phyloP scores from a whole-genome alignment of 53 echinoderm and acorn worm species.

The Hippasteria phrygiana region DNA sequence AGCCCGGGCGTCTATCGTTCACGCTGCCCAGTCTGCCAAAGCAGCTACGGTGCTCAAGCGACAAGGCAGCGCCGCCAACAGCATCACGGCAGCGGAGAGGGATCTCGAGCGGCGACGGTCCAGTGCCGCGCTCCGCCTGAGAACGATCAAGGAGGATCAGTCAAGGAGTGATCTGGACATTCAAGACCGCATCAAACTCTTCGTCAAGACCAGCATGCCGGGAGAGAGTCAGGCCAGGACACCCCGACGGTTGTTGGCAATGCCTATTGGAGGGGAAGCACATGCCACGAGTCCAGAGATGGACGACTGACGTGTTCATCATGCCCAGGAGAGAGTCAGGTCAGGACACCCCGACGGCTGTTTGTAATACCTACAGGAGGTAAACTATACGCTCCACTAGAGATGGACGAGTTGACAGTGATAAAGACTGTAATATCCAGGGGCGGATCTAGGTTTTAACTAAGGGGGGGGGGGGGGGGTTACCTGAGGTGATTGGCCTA shows the following conservation, averaged over 20 bases:
- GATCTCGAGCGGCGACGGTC: constrained; percentile 47
- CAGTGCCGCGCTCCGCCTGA: constrained; percentile 38
- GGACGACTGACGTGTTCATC: background rate
- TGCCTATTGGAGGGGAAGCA: background rate
- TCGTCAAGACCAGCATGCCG: constrained; percentile 29
- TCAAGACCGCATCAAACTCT: constrained; percentile 29
- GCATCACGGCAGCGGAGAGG: constrained; percentile 35
- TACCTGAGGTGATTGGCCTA: too few species aligned
- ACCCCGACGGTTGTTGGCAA: background rate
- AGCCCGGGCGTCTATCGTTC: constrained; percentile 36
- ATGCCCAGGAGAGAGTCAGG: constrained; percentile 8
- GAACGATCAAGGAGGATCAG: constrained; percentile 33
- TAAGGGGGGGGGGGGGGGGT: too few species aligned
- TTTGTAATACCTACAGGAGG: background rate
- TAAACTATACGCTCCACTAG: background rate
- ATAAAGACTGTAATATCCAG: too few species aligned
- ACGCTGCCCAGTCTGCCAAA: constrained; percentile 46
- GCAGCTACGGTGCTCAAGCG: constrained; percentile 28
- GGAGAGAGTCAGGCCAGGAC: constrained; percentile 1
- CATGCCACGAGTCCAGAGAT: background rate
- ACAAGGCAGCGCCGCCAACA: constrained; percentile 32
- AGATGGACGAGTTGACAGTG: background rate
- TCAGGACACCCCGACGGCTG: constrained; percentile 1
- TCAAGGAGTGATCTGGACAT: constrained; percentile 11
- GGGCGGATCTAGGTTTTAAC: too few species aligned